Base-by-base conservation (phyloP, 1,140 invertebrate species). In the Dreissena polymorpha region DNA sequence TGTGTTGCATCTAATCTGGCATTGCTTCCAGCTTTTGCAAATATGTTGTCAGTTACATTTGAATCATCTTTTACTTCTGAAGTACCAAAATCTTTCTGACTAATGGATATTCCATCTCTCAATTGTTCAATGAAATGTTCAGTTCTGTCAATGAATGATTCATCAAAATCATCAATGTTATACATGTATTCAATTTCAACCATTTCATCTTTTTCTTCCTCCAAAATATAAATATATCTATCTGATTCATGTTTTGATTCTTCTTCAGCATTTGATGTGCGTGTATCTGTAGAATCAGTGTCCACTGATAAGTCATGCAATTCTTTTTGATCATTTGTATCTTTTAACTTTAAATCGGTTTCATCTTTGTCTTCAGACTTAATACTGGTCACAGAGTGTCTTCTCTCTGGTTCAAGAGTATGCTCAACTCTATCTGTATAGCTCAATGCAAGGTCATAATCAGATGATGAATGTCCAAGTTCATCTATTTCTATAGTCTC, bases 91-190 rank as follows among this genome's bases (percentile, higher is more conserved):
- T 50, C 75, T 65, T 80, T 53, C 51, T 72, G 55, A 67, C 18
- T 83, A 8, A 55, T 81, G 14, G 83, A 72, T 3, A 84, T 81
- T 65, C 69, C 85, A 60, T 73, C 72, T 55, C 71, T 72, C 27
- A 84, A 71, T 23, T 79, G 60, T 77, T 64, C 71, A 16, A 85
- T 81, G 81, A 89, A 89, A 8, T 55, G 16, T 72, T 89, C 88
- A 76, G 74, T 84, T 74, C 88, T 86, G 68, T 89, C 88, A 27
- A 87, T 78, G 49, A 79, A 88, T 70, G 57, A 63, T 64, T 88
- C 85, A 64, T 71, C 53, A 72, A 82, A 69, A 18, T 39, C 68
- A 60, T 68, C 64, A 72, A 74, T 50, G 68, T 77, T 29, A 65
- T 73, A 65, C 69, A 70, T 64, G 29, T 69, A 67, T 23, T 84